phyloP scores from a whole-genome alignment of 2,797 vertebrate species.

The Eidolon dupreanum region DNA sequence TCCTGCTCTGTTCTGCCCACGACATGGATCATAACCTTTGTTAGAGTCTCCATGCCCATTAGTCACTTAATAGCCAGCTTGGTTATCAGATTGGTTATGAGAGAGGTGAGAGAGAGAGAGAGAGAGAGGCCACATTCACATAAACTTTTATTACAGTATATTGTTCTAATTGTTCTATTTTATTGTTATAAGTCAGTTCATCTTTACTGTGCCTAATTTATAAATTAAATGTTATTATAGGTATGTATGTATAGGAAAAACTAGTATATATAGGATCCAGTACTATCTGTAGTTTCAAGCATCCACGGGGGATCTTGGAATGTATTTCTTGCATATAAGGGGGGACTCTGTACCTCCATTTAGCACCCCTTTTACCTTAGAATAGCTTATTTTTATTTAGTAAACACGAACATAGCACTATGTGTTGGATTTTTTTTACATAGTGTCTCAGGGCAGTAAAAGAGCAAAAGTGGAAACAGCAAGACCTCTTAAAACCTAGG shows the following conservation, averaged over 20 bases:
- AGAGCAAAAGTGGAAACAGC: background rate
- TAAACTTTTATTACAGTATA: background rate
- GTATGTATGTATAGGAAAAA: background rate
- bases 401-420: background rate
- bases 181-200: background rate
- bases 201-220: background rate
- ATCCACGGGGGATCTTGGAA: background rate
- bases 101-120: background rate
- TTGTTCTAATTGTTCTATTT: background rate
- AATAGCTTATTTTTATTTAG: background rate
- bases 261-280: background rate
- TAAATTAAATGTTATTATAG: background rate
- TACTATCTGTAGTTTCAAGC: background rate
- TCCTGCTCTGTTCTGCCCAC: background rate
- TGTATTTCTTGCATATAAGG: background rate
- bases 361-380: slow-evolving; percentile 3
- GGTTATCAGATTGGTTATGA: background rate
- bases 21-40: background rate
- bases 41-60: background rate
- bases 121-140: background rate
- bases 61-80: background rate
- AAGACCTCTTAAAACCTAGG: background rate
- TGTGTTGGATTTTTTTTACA: background rate
- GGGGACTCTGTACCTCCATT: background rate
- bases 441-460: background rate